A percentile compares a stretch with the other conserved stretches of the same genome.
phyloP scores from a whole-genome alignment of 2,797 vertebrate species.

The Staurois parvus region DNA sequence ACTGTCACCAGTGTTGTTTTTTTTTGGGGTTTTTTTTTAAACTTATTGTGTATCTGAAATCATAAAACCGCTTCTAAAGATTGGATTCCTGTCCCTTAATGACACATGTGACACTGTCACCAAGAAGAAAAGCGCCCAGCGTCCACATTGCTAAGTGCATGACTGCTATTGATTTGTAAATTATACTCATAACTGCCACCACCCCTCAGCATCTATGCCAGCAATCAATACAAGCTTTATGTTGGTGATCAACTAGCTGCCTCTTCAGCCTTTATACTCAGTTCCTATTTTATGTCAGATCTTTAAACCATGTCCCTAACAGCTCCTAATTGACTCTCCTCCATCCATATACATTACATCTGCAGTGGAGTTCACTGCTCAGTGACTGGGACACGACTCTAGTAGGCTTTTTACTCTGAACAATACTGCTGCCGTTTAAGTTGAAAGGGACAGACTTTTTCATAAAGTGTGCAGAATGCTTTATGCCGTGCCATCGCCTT shows the following conservation, averaged over 20 bases:
- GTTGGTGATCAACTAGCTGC: conserved; percentile 37
- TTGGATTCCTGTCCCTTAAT: conserved; percentile 17
- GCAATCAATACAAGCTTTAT: conserved; percentile 54
- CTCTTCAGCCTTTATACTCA: conserved; percentile 38
- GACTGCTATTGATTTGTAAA: conserved; percentile 52
- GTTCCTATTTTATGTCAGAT: conserved; percentile 40
- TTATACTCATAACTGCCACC: conserved; percentile 51
- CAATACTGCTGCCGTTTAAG: conserved; percentile 34
- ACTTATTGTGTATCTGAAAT: background rate
- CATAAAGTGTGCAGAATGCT: conserved; percentile 28
- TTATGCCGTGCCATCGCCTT: background rate
- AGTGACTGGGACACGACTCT: conserved; percentile 32
- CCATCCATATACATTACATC: conserved; percentile 54
- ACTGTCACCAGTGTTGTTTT: background rate
- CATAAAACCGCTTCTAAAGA: background rate
- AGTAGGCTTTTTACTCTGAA: background rate
- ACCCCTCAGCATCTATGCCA: conserved; percentile 29
- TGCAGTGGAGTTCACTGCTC: conserved; percentile 8
- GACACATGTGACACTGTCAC: conserved; percentile 19
- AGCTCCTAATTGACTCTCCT: conserved; percentile 51
- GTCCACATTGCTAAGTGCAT: conserved; percentile 41
- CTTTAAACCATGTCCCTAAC: conserved; percentile 36
- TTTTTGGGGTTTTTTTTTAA: too few relatives aligned
- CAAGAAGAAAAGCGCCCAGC: background rate
- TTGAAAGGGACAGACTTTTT: conserved; percentile 20